Evolutionary conservation across 2,113 vertebrate species (phyloP).

Genomic region (Spermophilus dauricus): DNA sequence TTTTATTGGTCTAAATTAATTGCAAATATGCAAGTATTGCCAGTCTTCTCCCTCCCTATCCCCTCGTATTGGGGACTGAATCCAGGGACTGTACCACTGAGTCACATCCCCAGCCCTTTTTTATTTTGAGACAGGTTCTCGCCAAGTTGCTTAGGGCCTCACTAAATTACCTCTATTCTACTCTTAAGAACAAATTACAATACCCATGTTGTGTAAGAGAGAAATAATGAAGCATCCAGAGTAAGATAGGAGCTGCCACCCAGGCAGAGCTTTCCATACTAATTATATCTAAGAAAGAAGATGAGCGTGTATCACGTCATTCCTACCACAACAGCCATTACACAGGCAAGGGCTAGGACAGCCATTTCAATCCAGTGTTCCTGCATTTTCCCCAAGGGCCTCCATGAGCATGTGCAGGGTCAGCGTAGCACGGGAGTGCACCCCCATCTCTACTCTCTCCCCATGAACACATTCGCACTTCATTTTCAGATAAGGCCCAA

Average conservation of each 20-base stretch:
- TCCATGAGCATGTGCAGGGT: background rate
- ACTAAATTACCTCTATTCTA: background rate
- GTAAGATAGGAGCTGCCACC: background rate
- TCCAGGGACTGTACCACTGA: too few relatives aligned
- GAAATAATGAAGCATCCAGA: background rate
- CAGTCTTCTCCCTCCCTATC: background rate
- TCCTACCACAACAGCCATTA: background rate
- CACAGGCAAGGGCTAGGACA: background rate
- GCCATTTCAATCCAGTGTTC: background rate
- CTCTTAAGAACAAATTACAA: background rate
- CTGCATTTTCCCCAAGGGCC: background rate
- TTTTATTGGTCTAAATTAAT: background rate
- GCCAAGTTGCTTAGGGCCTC: too few relatives aligned
- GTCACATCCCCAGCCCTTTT: too few relatives aligned
- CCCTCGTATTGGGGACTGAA: too few relatives aligned
- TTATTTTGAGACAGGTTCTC: too few relatives aligned
- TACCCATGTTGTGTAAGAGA: accelerated
- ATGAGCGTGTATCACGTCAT: background rate
- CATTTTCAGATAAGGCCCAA: background rate
- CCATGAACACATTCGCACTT: background rate
- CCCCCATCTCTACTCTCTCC: background rate
- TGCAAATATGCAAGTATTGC: background rate
- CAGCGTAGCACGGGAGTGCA: background rate
- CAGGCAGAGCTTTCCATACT: background rate
- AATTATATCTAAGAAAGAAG: background rate